Evolutionary conservation across 1,140 invertebrate species (phyloP).

Genomic region (Euwallacea fornicatus): DNA sequence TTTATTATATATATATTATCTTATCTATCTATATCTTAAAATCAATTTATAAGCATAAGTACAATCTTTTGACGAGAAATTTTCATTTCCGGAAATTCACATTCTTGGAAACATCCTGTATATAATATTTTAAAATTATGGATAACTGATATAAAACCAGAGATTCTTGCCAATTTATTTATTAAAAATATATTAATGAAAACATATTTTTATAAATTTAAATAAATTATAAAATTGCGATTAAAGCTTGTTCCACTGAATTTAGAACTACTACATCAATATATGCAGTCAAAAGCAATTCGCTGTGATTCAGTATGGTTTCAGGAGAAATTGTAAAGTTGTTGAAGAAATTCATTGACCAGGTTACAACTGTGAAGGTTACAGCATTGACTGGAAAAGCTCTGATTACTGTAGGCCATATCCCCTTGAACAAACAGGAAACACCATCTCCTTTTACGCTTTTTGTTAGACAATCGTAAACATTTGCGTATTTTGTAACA

Average conservation of each 20-base stretch:
- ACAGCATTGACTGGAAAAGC: conserved; percentile 93
- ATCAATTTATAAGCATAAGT: too few relatives aligned
- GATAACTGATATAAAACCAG: too few relatives aligned
- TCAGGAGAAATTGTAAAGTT: conserved; percentile 7
- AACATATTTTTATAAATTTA: not conserved
- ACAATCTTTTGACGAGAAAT: too few relatives aligned
- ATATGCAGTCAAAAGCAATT: conserved; percentile 20
- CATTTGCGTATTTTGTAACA: conserved; percentile 63
- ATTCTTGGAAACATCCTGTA: too few relatives aligned
- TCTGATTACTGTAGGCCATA: conserved; percentile 75
- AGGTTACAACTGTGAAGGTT: conserved; percentile 83
- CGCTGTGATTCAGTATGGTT: conserved; percentile 7
- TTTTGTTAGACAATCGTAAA: conserved; percentile 70
- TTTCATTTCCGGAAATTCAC: too few relatives aligned
- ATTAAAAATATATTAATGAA: too few relatives aligned
- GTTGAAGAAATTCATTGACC: conserved; percentile 60
- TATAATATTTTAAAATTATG: too few relatives aligned
- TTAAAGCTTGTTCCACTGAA: conserved; percentile 14
- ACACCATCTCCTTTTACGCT: conserved; percentile 71
- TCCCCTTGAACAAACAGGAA: conserved; percentile 67
- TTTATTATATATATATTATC: too few relatives aligned
- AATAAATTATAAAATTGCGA: not conserved
- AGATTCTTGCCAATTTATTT: too few relatives aligned
- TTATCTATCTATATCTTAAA: too few relatives aligned
- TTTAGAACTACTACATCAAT: conserved; percentile 19